Base-by-base conservation (phyloP, 2,797 vertebrate species). In the Eidolon dupreanum region DNA sequence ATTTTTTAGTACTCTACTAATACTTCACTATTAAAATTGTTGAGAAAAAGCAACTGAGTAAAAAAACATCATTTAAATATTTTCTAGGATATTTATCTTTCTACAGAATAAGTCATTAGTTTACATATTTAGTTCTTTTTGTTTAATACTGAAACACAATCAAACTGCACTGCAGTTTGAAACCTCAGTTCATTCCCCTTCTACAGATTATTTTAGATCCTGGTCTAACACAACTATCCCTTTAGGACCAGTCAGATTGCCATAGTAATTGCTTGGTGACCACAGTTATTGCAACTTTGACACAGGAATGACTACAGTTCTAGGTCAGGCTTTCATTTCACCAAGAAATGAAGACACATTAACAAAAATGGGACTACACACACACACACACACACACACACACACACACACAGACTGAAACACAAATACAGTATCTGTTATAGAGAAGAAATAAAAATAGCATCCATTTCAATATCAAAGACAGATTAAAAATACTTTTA, bases 331-430 rank as follows among this genome's bases (percentile, higher is more conserved):
- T 93, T 90, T 97, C 96, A 93, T 78, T 87, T 97, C 94, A 94
- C 71, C 74, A 24, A 94, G 96, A 96, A 97, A 95, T 89, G 19
- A 97, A 98, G 97, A 97, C 66, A 85, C 86, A 94, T 86, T 0
- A 0, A 70, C 46, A 93, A 97, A 97, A 97, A 46, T 61, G 79
- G 70, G 43, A 66, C 43, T 16, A 73, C 13, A 74, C 36, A 90
- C 46, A 75, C 57, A 61, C 28, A 85, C 6, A 68, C 5, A 49
- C 66, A 74, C 6, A 83, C 36, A 92, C 53, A 75, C 11, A 73
- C 31, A 79, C 49, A 73, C 49, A 57, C 20, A 82, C 5, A 63
- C 28, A 82, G 13, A 73, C 74, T 84, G 20, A 91, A 36, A 66
- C 91, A 70, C 26, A 90, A 84, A 59, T 36, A 84, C 38, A 84